phyloP scores from a whole-genome alignment of 2,797 vertebrate genomes.

The Lates japonicus region DNA sequence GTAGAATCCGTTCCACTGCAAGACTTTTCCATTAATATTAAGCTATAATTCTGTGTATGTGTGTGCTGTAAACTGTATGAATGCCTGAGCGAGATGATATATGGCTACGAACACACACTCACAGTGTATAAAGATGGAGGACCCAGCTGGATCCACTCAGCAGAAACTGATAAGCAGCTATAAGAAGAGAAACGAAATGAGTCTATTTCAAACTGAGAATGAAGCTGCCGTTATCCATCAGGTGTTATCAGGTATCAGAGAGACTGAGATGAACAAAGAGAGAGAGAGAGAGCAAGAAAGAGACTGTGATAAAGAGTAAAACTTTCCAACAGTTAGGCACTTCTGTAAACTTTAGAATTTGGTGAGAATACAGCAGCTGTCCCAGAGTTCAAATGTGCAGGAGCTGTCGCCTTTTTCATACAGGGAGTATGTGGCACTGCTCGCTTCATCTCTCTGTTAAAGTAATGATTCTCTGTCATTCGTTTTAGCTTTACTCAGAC shows the following conservation, averaged over 20 bases:
- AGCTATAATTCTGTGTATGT: slow-evolving; percentile 11
- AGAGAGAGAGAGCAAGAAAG: not conserved
- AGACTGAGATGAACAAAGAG: not conserved
- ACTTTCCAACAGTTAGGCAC: not conserved
- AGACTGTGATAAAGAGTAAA: not conserved
- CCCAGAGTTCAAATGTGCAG: not conserved
- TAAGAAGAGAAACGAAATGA: slow-evolving; percentile 29
- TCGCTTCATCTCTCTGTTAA: not conserved
- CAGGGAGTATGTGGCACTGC: not conserved
- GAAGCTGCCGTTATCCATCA: slow-evolving; percentile 18
- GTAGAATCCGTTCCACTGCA: slow-evolving; percentile 11
- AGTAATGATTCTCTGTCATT: not conserved
- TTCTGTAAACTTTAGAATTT: not conserved
- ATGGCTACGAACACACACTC: not conserved
- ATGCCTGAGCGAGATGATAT: slow-evolving; percentile 22
- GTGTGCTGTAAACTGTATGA: not conserved
- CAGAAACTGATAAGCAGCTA: slow-evolving; percentile 31
- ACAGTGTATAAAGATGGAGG: slow-evolving; percentile 5
- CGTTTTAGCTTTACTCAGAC: not conserved
- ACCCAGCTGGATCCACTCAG: slow-evolving; percentile 60
- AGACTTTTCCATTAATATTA: slow-evolving; percentile 29
- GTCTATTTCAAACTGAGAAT: slow-evolving; percentile 15
- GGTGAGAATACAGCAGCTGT: not conserved
- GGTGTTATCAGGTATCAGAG: slow-evolving; percentile 10
- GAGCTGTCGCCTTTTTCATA: too few relatives aligned